Percentiles rank a stretch among this genome's conserved stretches.
phyloP scores from a whole-genome alignment of 35 echinoderm and acorn worm species.

The Apostichopus japonicus region DNA sequence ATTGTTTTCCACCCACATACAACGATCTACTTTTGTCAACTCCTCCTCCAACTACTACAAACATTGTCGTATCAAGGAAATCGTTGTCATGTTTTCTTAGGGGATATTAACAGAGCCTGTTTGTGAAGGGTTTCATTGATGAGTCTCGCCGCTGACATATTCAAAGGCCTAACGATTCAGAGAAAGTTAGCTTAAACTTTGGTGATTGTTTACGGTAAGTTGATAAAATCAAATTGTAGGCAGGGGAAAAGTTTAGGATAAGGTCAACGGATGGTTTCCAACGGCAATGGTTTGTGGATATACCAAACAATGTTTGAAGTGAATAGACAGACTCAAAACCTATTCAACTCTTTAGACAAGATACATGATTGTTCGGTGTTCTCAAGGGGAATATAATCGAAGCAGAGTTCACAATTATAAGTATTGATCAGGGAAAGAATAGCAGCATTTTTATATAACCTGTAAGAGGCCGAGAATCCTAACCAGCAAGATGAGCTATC shows the following conservation, averaged over 20 bases:
- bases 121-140: background rate
- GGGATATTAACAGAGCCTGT: slow-evolving; percentile 16
- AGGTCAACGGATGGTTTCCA: slow-evolving; percentile 8
- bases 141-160: background rate
- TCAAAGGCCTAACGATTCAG: background rate
- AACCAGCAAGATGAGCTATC: no score
- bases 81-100: slow-evolving; percentile 18
- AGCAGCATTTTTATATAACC: background rate
- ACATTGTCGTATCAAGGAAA: slow-evolving; percentile 16
- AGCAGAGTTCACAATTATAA: background rate
- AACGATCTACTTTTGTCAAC: background rate
- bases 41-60: slow-evolving; percentile 2
- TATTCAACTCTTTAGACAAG: background rate
- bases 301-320: background rate
- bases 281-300: background rate
- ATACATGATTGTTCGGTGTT: background rate
- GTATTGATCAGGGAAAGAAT: background rate
- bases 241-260: background rate
- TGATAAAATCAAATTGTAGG: background rate
- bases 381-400: background rate
- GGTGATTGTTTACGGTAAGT: background rate
- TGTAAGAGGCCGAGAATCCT: no score
- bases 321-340: background rate
- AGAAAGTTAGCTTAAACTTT: background rate
- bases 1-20: background rate